Evolutionary conservation across 2,797 vertebrate genomes (phyloP).

Genomic region (Aulostomus chinensis): DNA sequence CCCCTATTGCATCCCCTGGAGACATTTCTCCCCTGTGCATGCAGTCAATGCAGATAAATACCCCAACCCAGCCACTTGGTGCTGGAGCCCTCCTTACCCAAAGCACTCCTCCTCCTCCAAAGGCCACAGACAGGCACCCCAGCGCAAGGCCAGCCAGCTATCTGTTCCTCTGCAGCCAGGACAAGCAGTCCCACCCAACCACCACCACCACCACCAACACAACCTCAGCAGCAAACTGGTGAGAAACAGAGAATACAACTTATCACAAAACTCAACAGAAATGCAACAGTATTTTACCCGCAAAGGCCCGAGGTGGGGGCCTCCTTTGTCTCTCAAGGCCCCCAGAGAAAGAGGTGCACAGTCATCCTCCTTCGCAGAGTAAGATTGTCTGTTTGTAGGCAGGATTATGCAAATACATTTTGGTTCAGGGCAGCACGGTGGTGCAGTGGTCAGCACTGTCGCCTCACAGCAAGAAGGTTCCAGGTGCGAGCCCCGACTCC

Average conservation of each 20-base stretch:
- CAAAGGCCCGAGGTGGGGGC: too few species aligned
- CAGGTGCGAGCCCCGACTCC: too few species aligned
- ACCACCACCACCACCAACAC: too few species aligned
- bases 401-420: too few species aligned
- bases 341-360: too few species aligned
- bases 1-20: slow-evolving; percentile 24
- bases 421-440: too few species aligned
- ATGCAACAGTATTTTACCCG: not conserved
- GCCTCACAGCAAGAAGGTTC: too few species aligned
- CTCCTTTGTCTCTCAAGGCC: too few species aligned
- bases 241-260: slow-evolving; percentile 10
- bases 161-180: slow-evolving; percentile 31
- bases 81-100: slow-evolving; percentile 31
- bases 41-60: slow-evolving; percentile 56
- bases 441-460: too few species aligned
- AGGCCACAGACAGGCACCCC: slow-evolving; percentile 17
- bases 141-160: slow-evolving; percentile 17
- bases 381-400: too few species aligned
- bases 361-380: too few species aligned
- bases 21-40: slow-evolving; percentile 38
- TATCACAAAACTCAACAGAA: slow-evolving; percentile 8
- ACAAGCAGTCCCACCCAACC: slow-evolving; percentile 10
- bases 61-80: slow-evolving; percentile 38
- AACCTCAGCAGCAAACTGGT: slow-evolving; percentile 4
- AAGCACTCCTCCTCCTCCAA: slow-evolving; percentile 40